Base-by-base conservation (phyloP, 2,888 invertebrate species). In the Athripsodes cinereus region DNA sequence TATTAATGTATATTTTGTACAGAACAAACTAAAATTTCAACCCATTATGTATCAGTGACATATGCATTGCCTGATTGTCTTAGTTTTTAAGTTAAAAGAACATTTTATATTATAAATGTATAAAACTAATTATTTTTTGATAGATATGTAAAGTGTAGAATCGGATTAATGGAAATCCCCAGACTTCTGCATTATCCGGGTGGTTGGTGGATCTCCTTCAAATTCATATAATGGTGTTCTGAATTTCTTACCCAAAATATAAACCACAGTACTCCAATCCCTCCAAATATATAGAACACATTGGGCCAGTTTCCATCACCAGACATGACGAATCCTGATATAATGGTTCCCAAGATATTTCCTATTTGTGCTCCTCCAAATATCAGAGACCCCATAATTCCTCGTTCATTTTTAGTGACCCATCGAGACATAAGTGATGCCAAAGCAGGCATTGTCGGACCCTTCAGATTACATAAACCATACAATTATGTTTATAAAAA, bases 381-480 rank as follows among this genome's bases (percentile, higher is more conserved):
- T 55, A 82, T 79, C 69, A 84, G 76, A 1, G 83, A 80, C 1
- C 82, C 81, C 44, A 83, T 74, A 47, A 75, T 69, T 2, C 82
- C 81, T 31, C 83, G 69, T 64, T 84, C 84, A 2, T 73, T 66
- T 1, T 81, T 78, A 0, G 82, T 82, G 0, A 79, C 77, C 84
- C 84, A 84, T 66, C 81, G 73, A 0, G 83, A 81, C 62, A 84
- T 68, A 8, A 85, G 66, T 1, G 79, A 71, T 11, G 83, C 80
- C 69, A 87, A 81, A 0, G 85, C 84, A 48, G 81, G 83, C 60
- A 79, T 82, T 1, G 81, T 79, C 11, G 80, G 78, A 40, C 83
- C 83, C 82, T 83, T 63, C 52, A 53, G 44, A 10, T 53, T 13
- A 21, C 19, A 16, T 10, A 44, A 20, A 48, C 10, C 46, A 46